A percentile compares a stretch with the other conserved stretches of the same genome.
Evolutionary conservation across 2,113 vertebrate genomes (phyloP).

Genomic region (Xenopus tropicalis): DNA sequence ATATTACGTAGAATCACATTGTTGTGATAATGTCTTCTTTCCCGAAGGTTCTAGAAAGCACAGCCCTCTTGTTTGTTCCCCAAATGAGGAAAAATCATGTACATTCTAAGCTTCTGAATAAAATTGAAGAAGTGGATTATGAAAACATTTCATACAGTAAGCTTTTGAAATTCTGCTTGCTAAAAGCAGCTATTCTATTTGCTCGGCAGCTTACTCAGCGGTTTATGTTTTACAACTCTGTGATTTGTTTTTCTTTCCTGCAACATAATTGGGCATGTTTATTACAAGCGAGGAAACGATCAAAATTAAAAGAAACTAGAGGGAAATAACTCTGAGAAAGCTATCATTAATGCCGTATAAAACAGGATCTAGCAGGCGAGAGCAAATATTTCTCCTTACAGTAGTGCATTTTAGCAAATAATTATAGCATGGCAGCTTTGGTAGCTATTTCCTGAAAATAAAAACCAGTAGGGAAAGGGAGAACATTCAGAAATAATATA

Average conservation of each 20-base stretch:
- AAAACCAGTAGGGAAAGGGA: no score
- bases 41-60: background rate
- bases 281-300: slow-evolving; percentile 31
- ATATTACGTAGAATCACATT: slow-evolving; percentile 3
- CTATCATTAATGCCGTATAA: slow-evolving; percentile 22
- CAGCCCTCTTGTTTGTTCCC: slow-evolving; percentile 12
- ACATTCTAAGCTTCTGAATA: background rate
- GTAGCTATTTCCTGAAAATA: no score
- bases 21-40: background rate
- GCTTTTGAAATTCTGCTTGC: slow-evolving; percentile 27
- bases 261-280: slow-evolving; percentile 38
- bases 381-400: no score
- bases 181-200: slow-evolving; percentile 12
- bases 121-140: no score
- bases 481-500: no score
- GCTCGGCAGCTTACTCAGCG: slow-evolving; percentile 25
- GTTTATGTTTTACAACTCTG: slow-evolving; percentile 26
- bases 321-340: slow-evolving; percentile 31
- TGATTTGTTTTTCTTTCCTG: slow-evolving; percentile 37
- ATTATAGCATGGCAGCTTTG: no score
- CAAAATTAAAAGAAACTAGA: slow-evolving; percentile 20
- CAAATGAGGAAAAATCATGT: slow-evolving; percentile 4
- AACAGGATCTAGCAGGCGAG: no score
- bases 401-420: no score
- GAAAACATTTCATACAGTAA: slow-evolving; percentile 1